Evolutionary conservation across 2,888 invertebrate genomes (phyloP), one percentile per base, ranked within the genome.

Genomic region (Drosophila aldrichi): DNA sequence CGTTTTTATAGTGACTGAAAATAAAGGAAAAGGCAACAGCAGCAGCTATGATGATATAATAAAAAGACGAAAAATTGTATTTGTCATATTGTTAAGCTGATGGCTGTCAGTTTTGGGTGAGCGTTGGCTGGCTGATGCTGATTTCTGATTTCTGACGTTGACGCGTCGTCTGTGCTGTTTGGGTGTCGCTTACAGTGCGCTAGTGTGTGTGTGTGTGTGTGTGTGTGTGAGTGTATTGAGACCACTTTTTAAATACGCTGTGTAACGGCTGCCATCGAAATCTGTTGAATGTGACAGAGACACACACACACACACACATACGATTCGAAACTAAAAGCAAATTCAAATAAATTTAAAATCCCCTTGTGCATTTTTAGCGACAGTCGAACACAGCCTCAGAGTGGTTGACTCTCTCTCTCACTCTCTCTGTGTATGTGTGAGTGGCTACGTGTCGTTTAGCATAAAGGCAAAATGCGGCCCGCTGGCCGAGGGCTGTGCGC

Each of bases 61-160:
- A 68, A 62, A 63, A 73, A 79, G 82, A 82, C 71, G 80, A 89
- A 85, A 86, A 89, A 88, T 89, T 85, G 89, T 89, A 88, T 86
- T 89, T 86, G 86, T 86, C 86, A 86, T 85, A 88, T 86, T 89
- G 90, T 86, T 86, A 85, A 86, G 86, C 86, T 86, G 85, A 88
- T 85, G 82, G 70, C 78, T 82, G 88, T 84, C 85, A 86, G 70
- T 84, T 75, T 76, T 74, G 48, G 52, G 57, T 49, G 54, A 65
- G 49, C 56, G 52, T 46, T 49, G 29, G 48, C 51, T 49, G 29
- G 48, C 36, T 56, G 58, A 65, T 66, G 68, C 77, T 60, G 70
- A 72, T 75, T 74, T 58, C 59, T 59, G 73, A 64, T 75, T 74
- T 68, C 51, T 66, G 62, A 44, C 46, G 46, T 64, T 66, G 81